These are phyloP conservation scores for Drosophila sucinea DNA, from an alignment of 1,140 invertebrate species.

Conservation along the genomic window DNA sequence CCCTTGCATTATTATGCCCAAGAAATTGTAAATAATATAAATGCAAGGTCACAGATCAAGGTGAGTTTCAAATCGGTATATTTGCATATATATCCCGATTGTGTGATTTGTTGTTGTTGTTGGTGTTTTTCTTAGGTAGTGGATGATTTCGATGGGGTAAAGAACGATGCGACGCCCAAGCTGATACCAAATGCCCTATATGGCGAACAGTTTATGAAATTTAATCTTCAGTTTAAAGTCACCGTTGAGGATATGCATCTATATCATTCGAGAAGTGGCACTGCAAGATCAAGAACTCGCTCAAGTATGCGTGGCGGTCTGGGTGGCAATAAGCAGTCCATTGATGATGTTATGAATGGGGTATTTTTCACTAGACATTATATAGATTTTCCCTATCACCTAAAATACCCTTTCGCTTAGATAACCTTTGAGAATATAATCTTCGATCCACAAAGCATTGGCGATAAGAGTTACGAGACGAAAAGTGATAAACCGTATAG, in stretches of 20 bases:
- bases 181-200: conserved; percentile 6
- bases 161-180: conserved; percentile 58
- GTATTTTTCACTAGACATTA: conserved; percentile 14
- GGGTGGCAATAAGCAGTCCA: conserved; percentile 64
- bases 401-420: conserved; percentile 16
- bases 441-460: conserved; percentile 23
- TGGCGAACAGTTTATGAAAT: conserved; percentile 41
- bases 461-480: not conserved
- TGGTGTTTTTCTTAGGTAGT: conserved; percentile 28
- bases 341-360: conserved; percentile 63
- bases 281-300: conserved; percentile 36
- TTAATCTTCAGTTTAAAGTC: conserved; percentile 44
- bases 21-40: conserved; percentile 37
- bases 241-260: not conserved
- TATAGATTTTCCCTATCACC: not conserved
- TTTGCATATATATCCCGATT: not conserved
- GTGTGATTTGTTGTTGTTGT: not conserved
- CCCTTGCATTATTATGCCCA: conserved; percentile 34
- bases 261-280: not conserved
- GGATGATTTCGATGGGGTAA: conserved; percentile 36
- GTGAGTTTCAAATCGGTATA: conserved; percentile 4
- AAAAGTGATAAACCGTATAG: conserved; percentile 28
- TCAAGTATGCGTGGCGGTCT: conserved; percentile 54
- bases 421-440: conserved; percentile 53
- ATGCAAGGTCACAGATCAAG: conserved; percentile 48